Percentiles rank a stretch among this genome's conserved stretches.
These are phyloP conservation scores for Melanogrammus aeglefinus DNA, from an alignment of 2,797 vertebrate species.

Conservation along the genomic window DNA sequence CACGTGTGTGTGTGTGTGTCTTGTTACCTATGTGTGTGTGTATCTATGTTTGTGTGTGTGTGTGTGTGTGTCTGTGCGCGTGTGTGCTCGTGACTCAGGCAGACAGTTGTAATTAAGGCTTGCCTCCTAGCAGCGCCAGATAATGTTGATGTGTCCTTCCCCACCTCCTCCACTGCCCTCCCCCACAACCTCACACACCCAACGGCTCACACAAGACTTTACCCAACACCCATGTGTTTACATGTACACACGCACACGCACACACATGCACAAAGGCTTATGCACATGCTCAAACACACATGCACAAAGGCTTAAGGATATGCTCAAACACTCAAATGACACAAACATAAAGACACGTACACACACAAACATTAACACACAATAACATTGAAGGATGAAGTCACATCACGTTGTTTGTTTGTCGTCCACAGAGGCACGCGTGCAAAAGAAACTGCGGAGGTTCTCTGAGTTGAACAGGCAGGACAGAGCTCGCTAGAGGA, in stretches of 20 bases:
- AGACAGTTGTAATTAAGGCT: conserved; percentile 67
- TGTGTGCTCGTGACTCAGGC: conserved; percentile 60
- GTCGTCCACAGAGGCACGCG: conserved; percentile 29
- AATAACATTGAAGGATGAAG: background rate
- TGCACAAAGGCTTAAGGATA: conserved; percentile 19
- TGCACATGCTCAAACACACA: conserved; percentile 34
- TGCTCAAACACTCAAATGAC: conserved; percentile 21
- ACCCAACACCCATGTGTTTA: background rate
- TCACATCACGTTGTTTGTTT: conserved; percentile 25
- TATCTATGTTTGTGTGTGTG: background rate
- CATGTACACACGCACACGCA: background rate
- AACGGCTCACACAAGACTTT: background rate
- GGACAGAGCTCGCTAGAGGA: conserved; percentile 66
- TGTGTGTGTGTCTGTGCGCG: conserved; percentile 46
- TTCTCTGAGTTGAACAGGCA: conserved; percentile 68
- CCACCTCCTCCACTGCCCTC: conserved; percentile 26
- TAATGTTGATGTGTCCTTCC: conserved; percentile 61
- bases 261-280: conserved; percentile 23
- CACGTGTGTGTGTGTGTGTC: conserved; percentile 41
- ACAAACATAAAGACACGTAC: background rate
- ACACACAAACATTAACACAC: conserved; percentile 44
- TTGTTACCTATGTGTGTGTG: too few relatives aligned
- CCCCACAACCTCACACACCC: conserved; percentile 6
- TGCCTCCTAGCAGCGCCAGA: conserved; percentile 60
- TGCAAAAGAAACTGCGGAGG: conserved; percentile 42